Evolutionary conservation across 2,888 invertebrate genomes (phyloP), one percentile per base, ranked within the genome.

Genomic region (Archips crataeganus): DNA sequence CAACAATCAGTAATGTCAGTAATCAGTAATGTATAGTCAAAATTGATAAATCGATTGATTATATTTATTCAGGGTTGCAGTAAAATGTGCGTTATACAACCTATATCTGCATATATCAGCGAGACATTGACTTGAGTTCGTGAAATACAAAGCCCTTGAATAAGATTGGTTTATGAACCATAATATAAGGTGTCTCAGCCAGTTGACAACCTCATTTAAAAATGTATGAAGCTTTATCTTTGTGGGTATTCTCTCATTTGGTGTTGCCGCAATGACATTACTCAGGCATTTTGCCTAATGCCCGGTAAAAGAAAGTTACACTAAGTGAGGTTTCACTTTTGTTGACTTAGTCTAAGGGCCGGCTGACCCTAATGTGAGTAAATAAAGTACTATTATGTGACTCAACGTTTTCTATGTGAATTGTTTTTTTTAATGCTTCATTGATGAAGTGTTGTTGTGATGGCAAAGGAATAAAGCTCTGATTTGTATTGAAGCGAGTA

Each of bases 191-290:
- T 5, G 49, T 5, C 49, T 49, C 13, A 1, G 49, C 49, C 49
- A 49, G n/a, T 49, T n/a, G 3, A n/a, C n/a, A 49, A n/a, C 13
- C n/a, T 2, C 13, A 51, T 51, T 51, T 51, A 51, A 3, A 54
- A 49, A 49, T n/a, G 15, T 23, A 54, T 54, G 54, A 54, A 54
- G 54, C 54, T 54, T 23, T 9, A 9, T 23, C 54, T 54, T 8
- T 54, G 23, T 54, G 54, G 5, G 8, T 54, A 23, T 9, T 49
- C 23, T n/a, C 9, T 2, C 23, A 8, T 23, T 8, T 54, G 54
- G 54, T 54, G 23, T 77, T 66, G 47, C 71, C 80, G 74, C 75
- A 79, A 54, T n/a, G 10, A 10, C 13, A 51, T 45, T 10, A 15
- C 9, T 63, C 39, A 15, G 68, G 32, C 63, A 64, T 64, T 60